These are phyloP conservation scores for Drosophila recens DNA, from an alignment of 2,888 invertebrate species.

Conservation along the genomic window DNA sequence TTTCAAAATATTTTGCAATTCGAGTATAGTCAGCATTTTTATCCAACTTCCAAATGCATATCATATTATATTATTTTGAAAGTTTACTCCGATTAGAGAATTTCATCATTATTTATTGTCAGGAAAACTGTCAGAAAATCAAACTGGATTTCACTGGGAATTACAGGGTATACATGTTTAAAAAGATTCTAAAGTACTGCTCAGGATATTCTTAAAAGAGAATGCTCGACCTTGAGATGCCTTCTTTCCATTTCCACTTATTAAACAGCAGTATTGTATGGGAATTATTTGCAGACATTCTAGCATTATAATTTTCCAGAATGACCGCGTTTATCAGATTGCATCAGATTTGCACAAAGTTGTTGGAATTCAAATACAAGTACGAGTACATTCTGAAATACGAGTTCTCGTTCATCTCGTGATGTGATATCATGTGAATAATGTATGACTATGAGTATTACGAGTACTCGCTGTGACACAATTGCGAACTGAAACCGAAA, in stretches of 20 bases:
- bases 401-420: conserved; percentile 10
- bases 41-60: background rate
- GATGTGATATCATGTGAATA: conserved; percentile 12
- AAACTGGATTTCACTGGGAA: too few relatives aligned
- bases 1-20: conserved; percentile 53
- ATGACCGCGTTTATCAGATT: conserved; percentile 3
- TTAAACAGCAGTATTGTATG: background rate
- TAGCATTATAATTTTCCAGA: conserved; percentile 8
- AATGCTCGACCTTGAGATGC: conserved; percentile 10
- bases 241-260: background rate
- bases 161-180: background rate
- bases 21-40: conserved; percentile 11
- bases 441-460: conserved; percentile 4
- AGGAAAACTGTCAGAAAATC: too few relatives aligned
- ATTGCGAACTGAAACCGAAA: conserved; percentile 13
- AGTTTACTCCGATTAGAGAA: conserved; percentile 25
- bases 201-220: conserved; percentile 8
- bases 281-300: conserved; percentile 18
- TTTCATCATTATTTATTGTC: background rate
- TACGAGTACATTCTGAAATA: background rate
- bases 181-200: background rate
- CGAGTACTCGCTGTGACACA: conserved; percentile 23
- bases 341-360: conserved; percentile 13
- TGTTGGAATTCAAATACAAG: background rate
- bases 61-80: conserved; percentile 20